Percentiles rank a stretch among this genome's conserved stretches.
phyloP scores from a whole-genome alignment of 2,797 vertebrate species.

The Lagodon rhomboides region DNA sequence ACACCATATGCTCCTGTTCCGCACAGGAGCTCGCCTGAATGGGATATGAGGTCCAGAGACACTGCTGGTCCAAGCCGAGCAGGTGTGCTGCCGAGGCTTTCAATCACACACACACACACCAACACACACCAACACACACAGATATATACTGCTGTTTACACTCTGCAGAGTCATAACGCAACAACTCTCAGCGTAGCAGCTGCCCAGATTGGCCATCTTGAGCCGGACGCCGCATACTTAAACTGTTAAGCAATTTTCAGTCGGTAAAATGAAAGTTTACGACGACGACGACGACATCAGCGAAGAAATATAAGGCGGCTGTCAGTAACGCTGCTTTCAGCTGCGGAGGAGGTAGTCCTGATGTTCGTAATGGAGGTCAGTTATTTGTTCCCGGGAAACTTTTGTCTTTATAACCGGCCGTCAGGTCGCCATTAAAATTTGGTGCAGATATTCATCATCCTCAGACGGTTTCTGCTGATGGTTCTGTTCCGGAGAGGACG shows the following conservation, averaged over 20 bases:
- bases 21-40: conserved; percentile 70
- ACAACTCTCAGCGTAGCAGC: conserved; percentile 68
- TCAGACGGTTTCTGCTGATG: background rate
- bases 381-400: background rate
- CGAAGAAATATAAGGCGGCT: conserved; percentile 39
- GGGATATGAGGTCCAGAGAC: conserved; percentile 76
- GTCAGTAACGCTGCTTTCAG: conserved; percentile 53
- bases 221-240: conserved; percentile 58
- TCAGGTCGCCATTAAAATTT: conserved; percentile 5
- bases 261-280: conserved; percentile 73
- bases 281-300: conserved; percentile 39
- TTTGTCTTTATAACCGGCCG: background rate
- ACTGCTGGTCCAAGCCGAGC: conserved; percentile 71
- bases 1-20: conserved; percentile 78
- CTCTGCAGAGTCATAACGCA: conserved; percentile 63
- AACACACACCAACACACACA: background rate
- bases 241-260: conserved; percentile 75
- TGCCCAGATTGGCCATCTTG: conserved; percentile 70
- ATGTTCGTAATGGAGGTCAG: background rate
- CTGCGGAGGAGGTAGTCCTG: conserved; percentile 19
- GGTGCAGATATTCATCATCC: background rate
- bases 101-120: conserved; percentile 59
- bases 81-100: conserved; percentile 70
- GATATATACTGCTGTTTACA: conserved; percentile 63
- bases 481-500: background rate